Evolutionary conservation across 2,113 vertebrate genomes (phyloP), one percentile per base, ranked within the genome.

Genomic region (Callocephalon fimbriatum): DNA sequence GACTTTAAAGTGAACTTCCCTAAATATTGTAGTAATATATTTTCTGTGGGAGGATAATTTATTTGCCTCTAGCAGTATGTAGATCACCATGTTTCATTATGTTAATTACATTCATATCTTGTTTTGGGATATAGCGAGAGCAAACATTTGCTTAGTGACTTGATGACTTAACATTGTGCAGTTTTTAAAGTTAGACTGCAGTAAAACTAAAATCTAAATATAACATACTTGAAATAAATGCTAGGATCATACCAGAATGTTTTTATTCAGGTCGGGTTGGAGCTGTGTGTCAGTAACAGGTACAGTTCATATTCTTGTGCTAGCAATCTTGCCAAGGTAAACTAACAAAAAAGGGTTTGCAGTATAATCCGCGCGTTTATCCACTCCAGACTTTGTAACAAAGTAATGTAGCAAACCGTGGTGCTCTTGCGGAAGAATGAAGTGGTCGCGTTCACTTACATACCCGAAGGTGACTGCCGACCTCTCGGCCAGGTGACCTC

Each of bases 321-420:
- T 59, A 19, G 51, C 37, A 23, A 17, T 37, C n/a, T 74, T 40
- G 29, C 66, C 50, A 12, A 9, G 68, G 29, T 40, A 14, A 35
- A 51, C 54, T 0, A 2, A 22, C 10, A 4, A 4, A 12, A 56
- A 21, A 37, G 20, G 7, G 7, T 7, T 73, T 45, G 37, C 7
- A 10, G 0, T 21, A 0, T 19, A 32, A n/a, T 7, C 1, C 8
- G 4, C 12, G 32, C 2, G 4, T 75, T 45, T 44, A 9, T 61
- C 6, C 45, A 2, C 9, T 1, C 25, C 4, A 1, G 29, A 0
- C 35, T n/a, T 8, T 0, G 35, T 53, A 10, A 8, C 4, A 4
- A 7, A 66, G 0, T 25, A 2, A 13, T 4, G 58, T 51, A 47
- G 51, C 56, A 3, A 21, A 7, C 9, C 6, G 31, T 8, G 3